Evolutionary conservation across 2,888 invertebrate genomes (phyloP).

Genomic region (Caenorhabditis sp.): DNA sequence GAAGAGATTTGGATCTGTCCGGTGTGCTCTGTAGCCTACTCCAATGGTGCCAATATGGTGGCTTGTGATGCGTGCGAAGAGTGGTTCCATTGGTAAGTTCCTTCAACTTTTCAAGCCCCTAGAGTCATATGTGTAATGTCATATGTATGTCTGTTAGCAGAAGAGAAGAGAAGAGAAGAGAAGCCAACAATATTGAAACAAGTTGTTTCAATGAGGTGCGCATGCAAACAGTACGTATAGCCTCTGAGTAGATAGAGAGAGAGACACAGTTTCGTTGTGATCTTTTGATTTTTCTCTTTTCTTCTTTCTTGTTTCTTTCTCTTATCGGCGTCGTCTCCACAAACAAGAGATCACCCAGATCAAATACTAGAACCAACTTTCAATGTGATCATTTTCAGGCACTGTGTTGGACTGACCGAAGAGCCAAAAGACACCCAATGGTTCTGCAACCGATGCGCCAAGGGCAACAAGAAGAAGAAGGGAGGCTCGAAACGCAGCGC

Average conservation of each 20-base stretch:
- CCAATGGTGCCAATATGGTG: conserved; percentile 80
- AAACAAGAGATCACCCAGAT: not conserved
- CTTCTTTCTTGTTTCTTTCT: no score
- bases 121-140: no score
- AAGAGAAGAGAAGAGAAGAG: no score
- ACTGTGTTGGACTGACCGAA: conserved; percentile 76
- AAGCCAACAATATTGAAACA: not conserved
- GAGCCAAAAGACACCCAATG: conserved; percentile 75
- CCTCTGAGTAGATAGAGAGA: no score
- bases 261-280: not conserved
- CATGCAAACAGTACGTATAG: not conserved
- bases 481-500: conserved; percentile 34
- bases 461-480: conserved; percentile 65
- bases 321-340: no score
- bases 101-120: no score
- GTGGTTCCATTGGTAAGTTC: conserved; percentile 82
- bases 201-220: not conserved
- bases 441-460: conserved; percentile 76
- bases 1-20: conserved; percentile 81
- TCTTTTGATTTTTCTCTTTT: not conserved
- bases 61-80: conserved; percentile 80
- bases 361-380: not conserved
- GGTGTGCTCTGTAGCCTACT: conserved; percentile 80
- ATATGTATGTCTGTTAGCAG: no score
- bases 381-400: conserved; percentile 69